Evolutionary conservation across 1,140 invertebrate genomes (phyloP).

Genomic region (Dermatophagoides farinae): DNA sequence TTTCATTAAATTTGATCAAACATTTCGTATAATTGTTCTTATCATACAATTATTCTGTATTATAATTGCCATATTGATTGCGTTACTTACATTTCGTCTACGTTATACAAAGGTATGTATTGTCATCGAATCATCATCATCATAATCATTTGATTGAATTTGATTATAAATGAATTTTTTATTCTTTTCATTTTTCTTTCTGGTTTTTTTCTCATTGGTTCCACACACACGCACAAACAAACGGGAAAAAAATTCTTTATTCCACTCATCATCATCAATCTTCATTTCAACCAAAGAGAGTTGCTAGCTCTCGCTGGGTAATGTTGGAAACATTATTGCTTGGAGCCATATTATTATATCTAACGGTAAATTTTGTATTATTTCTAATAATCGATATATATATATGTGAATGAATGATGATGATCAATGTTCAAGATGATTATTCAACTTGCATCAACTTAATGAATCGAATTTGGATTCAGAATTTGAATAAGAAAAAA

Average conservation of each 20-base stretch:
- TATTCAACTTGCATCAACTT: no score
- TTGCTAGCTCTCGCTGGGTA: conserved; percentile 65
- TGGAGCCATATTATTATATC: conserved; percentile 60
- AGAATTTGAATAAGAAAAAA: no score
- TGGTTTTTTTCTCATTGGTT: not conserved
- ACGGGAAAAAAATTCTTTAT: not conserved
- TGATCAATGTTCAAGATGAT: no score
- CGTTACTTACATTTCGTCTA: conserved; percentile 45
- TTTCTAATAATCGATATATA: not conserved
- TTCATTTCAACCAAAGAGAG: no score
- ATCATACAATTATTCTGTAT: conserved; percentile 48
- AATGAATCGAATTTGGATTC: no score
- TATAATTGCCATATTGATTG: conserved; percentile 43
- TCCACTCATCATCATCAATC: conserved; percentile 24
- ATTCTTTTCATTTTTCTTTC: not conserved
- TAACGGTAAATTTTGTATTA: conserved; percentile 40
- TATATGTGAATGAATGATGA: not conserved
- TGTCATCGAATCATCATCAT: not conserved
- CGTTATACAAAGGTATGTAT: conserved; percentile 48
- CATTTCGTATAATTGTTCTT: conserved; percentile 41
- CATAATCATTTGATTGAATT: not conserved
- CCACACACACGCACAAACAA: no score
- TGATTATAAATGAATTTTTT: not conserved
- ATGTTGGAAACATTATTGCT: conserved; percentile 63
- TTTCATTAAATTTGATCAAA: conserved; percentile 31